Evolutionary conservation across 1,140 invertebrate species (phyloP), one percentile per base, ranked within the genome.

Genomic region (Drosophila lini): DNA sequence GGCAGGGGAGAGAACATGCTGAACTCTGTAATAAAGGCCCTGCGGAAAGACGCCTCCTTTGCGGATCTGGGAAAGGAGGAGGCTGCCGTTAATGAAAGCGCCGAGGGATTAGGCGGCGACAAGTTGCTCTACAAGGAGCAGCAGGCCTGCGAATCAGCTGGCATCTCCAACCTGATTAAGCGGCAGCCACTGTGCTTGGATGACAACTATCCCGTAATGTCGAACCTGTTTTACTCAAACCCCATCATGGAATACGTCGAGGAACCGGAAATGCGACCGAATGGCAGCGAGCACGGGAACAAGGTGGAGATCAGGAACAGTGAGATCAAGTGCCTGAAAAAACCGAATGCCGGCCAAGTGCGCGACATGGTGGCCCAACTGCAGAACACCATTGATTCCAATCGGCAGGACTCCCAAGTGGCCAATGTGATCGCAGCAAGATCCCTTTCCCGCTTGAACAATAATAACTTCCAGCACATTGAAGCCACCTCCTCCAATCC

Each of bases 321-420:
- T 42, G 68, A 91, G 65, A 82, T 90, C n/a, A 92, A 92, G 76
- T 90, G 80, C 22, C 71, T 91, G 1, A 92, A 86, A 55, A 94
- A 92, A 88, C 92, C 83, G 0, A 80, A 70, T 55, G 65, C 53
- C 7, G 74, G 80, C 2, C 85, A 90, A 47, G 85, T 90, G 3
- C 70, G 74, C 15, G 78, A 85, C 16, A 79, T 90, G 74, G 85
- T 90, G 22, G 86, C 92, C 34, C 93, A 94, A 73, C 78, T 84
- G 34, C 93, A 94, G 89, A 88, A 92, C 19, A 94, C 93, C 68
- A 94, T 94, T 15, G 69, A 85, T 38, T 63, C 63, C 8, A 86
- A 65, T 15, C n/a, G 25, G 6, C 74, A 74, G 34, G 79, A 62
- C 11, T 32, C 44, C 16, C 78, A 52, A 15, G 31, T 67, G 9